Evolutionary conservation across 2,113 vertebrate genomes (phyloP).

Genomic region (Ahaetulla prasina): DNA sequence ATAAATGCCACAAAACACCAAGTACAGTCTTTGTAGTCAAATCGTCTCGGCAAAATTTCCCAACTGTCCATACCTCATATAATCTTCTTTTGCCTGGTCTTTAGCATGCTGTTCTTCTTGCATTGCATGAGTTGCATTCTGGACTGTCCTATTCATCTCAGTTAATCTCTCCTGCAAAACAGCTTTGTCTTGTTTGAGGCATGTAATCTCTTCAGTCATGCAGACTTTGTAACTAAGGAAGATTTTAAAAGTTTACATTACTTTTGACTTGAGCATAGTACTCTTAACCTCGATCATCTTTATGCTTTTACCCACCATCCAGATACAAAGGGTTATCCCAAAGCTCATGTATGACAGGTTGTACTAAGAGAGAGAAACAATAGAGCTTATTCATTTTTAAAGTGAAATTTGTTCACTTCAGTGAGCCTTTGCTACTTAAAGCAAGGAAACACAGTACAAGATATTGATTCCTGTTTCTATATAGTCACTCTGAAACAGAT

Average conservation of each 20-base stretch:
- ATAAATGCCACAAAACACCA: background rate
- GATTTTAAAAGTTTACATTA: background rate
- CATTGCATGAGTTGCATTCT: constrained; percentile 65
- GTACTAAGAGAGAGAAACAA: background rate
- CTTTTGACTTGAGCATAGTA: background rate
- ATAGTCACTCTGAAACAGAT: background rate
- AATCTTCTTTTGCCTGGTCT: constrained; percentile 70
- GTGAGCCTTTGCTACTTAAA: background rate
- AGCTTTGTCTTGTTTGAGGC: constrained; percentile 54
- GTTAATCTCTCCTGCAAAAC: constrained; percentile 68
- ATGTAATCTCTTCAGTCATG: constrained; percentile 57
- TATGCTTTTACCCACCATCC: background rate
- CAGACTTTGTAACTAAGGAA: constrained; percentile 67
- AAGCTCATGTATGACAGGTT: background rate
- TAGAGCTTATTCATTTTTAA: background rate
- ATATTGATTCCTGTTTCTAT: background rate
- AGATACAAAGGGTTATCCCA: background rate
- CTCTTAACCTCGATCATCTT: background rate
- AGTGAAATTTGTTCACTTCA: background rate
- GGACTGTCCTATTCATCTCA: constrained; percentile 52
- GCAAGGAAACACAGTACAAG: background rate
- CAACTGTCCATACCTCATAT: constrained; percentile 66
- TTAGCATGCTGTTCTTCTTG: constrained; percentile 63
- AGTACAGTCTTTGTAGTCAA: background rate
- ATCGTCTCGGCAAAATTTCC: background rate